A percentile compares a stretch with the other conserved stretches of the same genome.
Conservation (phyloP, 2,888 invertebrate species). For the Eulithis prunata region DNA sequence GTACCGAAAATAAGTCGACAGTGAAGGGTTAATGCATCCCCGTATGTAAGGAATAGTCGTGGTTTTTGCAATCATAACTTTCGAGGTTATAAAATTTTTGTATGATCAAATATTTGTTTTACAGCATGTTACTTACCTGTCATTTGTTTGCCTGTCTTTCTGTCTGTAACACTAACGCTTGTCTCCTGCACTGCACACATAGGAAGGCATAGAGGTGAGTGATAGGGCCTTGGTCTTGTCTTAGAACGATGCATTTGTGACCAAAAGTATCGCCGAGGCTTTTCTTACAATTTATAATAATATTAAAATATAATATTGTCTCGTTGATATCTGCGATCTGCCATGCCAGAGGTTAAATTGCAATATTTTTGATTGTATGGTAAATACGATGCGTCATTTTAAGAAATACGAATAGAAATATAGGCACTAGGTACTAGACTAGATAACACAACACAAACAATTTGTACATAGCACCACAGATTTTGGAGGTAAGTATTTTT, state of each 20-base stretch:
- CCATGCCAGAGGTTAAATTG: no score
- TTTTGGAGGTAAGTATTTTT: no score
- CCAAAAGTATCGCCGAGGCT: no score
- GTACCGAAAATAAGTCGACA: no score
- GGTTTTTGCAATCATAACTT: no score
- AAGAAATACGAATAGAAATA: neutral
- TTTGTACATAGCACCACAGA: neutral
- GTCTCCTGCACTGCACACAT: conserved; percentile 74
- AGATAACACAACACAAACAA: neutral
- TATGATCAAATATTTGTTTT: conserved; percentile 13
- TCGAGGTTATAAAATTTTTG: neutral
- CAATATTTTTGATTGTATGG: no score
- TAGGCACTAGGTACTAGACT: neutral
- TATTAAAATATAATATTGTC: no score
- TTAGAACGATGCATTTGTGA: conserved; percentile 15
- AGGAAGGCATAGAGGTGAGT: conserved; percentile 83
- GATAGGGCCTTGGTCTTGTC: conserved; percentile 40
- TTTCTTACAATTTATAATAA: no score
- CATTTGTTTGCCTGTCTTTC: conserved; percentile 71
- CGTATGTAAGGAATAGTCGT: no score
- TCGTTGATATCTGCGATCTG: no score
- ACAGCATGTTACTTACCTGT: conserved; percentile 57
- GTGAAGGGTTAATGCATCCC: no score
- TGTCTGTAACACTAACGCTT: conserved; percentile 77
- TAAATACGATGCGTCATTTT: no score